phyloP scores from a whole-genome alignment of 92 coral and sea anemone species.

The Metridium senile region DNA sequence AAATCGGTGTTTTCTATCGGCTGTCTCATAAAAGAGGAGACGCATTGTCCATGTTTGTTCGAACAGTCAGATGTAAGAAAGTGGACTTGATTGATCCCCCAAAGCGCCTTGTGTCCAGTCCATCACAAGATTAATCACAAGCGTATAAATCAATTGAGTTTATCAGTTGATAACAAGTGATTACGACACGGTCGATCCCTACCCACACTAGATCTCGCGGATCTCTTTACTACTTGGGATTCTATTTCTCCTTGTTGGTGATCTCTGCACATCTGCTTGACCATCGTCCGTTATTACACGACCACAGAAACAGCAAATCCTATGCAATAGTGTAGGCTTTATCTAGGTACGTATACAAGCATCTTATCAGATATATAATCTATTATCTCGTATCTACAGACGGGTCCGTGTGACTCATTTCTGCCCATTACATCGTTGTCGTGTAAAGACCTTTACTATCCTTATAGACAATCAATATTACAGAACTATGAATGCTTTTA shows the following conservation, averaged over 20 bases:
- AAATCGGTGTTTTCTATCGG: neutral
- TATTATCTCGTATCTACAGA: neutral
- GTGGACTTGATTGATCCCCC: constrained; percentile 12
- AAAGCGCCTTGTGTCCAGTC: neutral
- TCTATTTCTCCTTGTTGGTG: neutral
- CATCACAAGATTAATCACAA: neutral
- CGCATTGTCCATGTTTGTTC: neutral
- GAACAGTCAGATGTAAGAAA: neutral
- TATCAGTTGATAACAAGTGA: neutral
- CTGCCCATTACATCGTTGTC: neutral
- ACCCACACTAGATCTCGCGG: neutral
- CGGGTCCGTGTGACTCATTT: neutral
- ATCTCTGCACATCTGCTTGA: neutral
- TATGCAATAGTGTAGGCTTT: neutral
- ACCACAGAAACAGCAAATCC: neutral
- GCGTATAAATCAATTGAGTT: constrained; percentile 3
- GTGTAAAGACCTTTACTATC: neutral
- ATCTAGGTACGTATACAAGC: neutral
- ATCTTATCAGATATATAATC: neutral
- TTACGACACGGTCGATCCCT: neutral
- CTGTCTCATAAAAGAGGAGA: neutral
- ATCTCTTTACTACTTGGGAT: constrained; percentile 9
- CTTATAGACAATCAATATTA: no score
- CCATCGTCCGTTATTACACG: neutral
- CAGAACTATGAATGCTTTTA: no score